Evolutionary conservation across 2,888 invertebrate species (phyloP), one percentile per base, ranked within the genome.

Genomic region (Watsonalla binaria): DNA sequence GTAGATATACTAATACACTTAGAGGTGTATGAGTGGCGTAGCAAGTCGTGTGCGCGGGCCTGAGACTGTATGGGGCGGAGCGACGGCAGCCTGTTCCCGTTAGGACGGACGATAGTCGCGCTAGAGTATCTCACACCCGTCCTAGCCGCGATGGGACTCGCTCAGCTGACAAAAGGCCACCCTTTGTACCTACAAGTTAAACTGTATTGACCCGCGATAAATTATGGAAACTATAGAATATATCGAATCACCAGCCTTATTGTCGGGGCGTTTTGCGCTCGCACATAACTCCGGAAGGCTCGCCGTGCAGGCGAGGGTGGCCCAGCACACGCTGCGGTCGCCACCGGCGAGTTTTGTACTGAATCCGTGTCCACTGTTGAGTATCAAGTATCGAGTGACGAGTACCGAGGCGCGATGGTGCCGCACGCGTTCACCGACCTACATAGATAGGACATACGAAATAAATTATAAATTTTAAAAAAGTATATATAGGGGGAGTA

Each of bases 391-490:
- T 24, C 24, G 42, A 35, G 15, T 48, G 11, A 42, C 42, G 42
- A 42, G 42, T 61, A 57, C 55, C 61, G 58, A 63, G 68, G 66
- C 65, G 70, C 63, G 70, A 69, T 68, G 57, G 59, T 58, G 66
- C 65, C 69, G 11, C 42, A 11, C 42, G 11, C 42, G 42, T 70
- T 68, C 72, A 78, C 77, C 82, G 80, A 82, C 86, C 86, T 85
- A 78, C 83, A 87, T 90, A 89, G 87, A 89, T 89, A 89, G 88
- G 88, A 86, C 83, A 81, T 85, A 87, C 85, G 85, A 87, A 88
- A 88, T 88, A 87, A 88, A 89, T 86, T 87, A 86, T 88, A 89
- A 86, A 86, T 86, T 87, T 82, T 74, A 74, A 79, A 88, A 82
- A 76, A 80, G 85, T 84, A 81, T 83, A 82, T 85, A 82, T 82